Evolutionary conservation across 2,888 invertebrate genomes (phyloP).

Genomic region (Drosophila setosimentum): DNA sequence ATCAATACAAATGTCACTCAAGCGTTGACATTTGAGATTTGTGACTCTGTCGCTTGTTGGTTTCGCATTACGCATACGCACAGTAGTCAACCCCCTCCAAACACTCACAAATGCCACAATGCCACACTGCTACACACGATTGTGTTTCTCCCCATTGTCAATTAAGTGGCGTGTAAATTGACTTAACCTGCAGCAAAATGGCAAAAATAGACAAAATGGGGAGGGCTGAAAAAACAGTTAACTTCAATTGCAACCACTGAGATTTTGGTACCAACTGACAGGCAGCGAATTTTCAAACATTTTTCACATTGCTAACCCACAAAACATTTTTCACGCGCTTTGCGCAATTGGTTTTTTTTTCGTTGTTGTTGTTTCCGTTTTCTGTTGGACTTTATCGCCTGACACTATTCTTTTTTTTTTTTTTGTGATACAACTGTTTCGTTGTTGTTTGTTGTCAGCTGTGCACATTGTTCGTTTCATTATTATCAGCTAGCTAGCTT

Average conservation of each 20-base stretch:
- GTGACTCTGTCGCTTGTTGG: slow-evolving; percentile 52
- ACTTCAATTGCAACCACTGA: slow-evolving; percentile 36
- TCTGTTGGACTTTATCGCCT: slow-evolving; percentile 35
- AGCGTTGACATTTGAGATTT: slow-evolving; percentile 76
- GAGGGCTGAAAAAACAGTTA: slow-evolving; percentile 15
- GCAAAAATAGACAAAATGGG: background rate
- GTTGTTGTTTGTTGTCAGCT: slow-evolving; percentile 26
- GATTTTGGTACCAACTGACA: slow-evolving; percentile 22
- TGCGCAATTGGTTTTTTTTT: slow-evolving; percentile 18
- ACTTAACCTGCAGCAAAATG: slow-evolving; percentile 44
- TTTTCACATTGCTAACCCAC: slow-evolving; percentile 44
- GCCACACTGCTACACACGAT: background rate
- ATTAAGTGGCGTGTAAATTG: slow-evolving; percentile 74
- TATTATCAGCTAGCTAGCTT: slow-evolving; percentile 43
- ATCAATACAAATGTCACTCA: slow-evolving; percentile 78
- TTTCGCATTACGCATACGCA: slow-evolving; percentile 77
- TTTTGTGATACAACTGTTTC: slow-evolving; percentile 34
- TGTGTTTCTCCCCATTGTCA: slow-evolving; percentile 52
- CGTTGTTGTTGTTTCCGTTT: slow-evolving; percentile 1
- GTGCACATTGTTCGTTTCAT: slow-evolving; percentile 29
- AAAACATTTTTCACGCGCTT: slow-evolving; percentile 22
- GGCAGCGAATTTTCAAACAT: slow-evolving; percentile 35
- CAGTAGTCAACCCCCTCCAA: slow-evolving; percentile 49
- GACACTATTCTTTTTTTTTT: slow-evolving; percentile 33
- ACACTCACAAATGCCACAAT: background rate